Base-by-base conservation (phyloP, 2,113 vertebrate genomes). In the Sander vitreus region DNA sequence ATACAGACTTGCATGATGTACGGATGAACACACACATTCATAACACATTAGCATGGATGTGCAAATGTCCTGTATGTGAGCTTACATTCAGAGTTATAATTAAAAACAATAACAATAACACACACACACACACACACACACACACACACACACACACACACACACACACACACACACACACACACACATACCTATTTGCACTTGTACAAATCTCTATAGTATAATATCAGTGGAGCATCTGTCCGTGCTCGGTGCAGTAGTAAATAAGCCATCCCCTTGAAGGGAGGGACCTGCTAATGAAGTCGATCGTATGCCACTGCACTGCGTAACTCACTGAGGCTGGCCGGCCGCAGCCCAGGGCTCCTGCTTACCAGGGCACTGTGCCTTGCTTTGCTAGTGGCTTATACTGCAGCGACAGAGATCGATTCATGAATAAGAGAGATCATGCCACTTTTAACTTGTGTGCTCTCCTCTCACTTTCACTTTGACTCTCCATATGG, bases 251-350 rank as follows among this genome's bases (percentile, higher is more conserved):
- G 43, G 72, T 74, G 86, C 88, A 87, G 85, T 48, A 79, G 89
- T 92, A 92, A 91, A 93, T 85, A 90, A 85, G 67, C 66, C 48
- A 68, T 83, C 67, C 78, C 69, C 63, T 82, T 50, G 21, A 80
- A 92, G 83, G 90, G 80, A 89, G 91, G 90, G 87, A 86, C 78
- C 87, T 73, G 76, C 89, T 94, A 92, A 93, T 90, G 88, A 94
- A 93, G 89, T 91, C 88, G 80, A 90, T 80, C 85, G 80, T 88
- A 86, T 92, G 89, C 91, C 79, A 88, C 91, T 92, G 91, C 92
- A 93, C 79, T 93, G 92, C 88, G 90, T 91, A 93, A 92, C 87
- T 93, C 81, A 83, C 7, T 18, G 73, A 80, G 72, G 80, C 79
- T 75, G 68, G 80, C 80, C 73, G 79, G 75, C 88, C 63, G 77